Conservation (phyloP, 2,797 vertebrate genomes). For the Rhodeus uyekii region DNA sequence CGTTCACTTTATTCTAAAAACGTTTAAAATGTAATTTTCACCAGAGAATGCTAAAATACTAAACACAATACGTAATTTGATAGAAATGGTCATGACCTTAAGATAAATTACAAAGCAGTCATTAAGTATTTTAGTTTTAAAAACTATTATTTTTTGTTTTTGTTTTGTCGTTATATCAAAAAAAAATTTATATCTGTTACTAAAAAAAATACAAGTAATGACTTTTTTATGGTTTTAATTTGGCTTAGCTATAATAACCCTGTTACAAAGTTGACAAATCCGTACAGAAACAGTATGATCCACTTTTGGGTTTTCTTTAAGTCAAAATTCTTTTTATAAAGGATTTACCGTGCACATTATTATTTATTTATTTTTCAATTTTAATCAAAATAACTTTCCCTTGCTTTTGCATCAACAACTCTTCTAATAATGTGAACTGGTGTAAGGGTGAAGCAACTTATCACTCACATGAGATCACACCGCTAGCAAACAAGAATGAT, state of each 20-base stretch:
- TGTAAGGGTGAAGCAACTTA: not conserved
- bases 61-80: not conserved
- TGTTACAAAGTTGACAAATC: not conserved
- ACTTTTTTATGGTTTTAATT: not conserved
- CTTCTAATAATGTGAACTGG: not conserved
- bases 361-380: not conserved
- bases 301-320: not conserved
- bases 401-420: not conserved
- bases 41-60: not conserved
- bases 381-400: not conserved
- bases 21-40: not conserved
- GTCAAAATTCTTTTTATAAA: not conserved
- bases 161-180: too few relatives aligned
- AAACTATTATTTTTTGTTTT: too few relatives aligned
- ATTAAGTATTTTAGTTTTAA: not conserved
- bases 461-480: not conserved
- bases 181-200: too few relatives aligned
- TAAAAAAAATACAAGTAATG: too few relatives aligned
- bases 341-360: not conserved
- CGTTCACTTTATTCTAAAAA: not conserved
- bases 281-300: not conserved
- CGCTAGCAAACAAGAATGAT: not conserved
- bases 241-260: not conserved
- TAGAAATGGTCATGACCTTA: not conserved
- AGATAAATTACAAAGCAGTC: not conserved